Evolutionary conservation across 2,797 vertebrate species (phyloP).

Genomic region (Dryobates pubescens): DNA sequence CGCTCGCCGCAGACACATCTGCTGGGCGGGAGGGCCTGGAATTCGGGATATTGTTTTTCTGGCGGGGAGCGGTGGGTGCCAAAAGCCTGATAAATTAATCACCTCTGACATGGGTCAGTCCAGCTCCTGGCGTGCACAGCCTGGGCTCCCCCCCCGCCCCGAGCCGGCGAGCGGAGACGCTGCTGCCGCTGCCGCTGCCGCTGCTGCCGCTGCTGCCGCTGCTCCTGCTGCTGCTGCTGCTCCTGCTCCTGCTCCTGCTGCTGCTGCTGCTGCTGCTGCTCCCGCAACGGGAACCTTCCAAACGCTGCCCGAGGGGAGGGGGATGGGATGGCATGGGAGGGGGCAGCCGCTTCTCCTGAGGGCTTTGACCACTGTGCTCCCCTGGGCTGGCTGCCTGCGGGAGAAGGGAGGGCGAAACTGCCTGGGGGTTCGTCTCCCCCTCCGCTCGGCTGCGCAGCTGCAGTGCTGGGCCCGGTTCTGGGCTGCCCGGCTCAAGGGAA

Average conservation of each 20-base stretch:
- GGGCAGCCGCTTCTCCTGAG: accelerated
- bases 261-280: too few species aligned
- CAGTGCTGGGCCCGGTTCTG: too few species aligned
- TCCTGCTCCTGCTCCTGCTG: too few species aligned
- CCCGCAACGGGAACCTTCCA: accelerated
- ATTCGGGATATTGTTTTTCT: constrained; percentile 71
- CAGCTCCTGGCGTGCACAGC: constrained; percentile 46
- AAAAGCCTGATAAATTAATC: constrained; percentile 72
- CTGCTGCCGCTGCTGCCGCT: too few species aligned
- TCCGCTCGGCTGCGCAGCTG: too few species aligned
- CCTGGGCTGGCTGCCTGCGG: accelerated
- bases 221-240: neutral
- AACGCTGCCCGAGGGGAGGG: neutral
- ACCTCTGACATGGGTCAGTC: constrained; percentile 68
- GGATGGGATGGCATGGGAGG: neutral
- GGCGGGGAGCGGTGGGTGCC: constrained; percentile 46
- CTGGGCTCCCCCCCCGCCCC: constrained; percentile 11
- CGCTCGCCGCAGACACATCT: constrained; percentile 56
- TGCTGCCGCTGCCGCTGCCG: neutral
- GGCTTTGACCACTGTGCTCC: accelerated
- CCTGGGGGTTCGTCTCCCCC: too few species aligned
- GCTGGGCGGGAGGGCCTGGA: constrained; percentile 67
- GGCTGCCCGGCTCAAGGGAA: too few species aligned
- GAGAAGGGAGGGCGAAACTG: neutral
- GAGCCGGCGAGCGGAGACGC: neutral